Evolutionary conservation across 2,113 vertebrate species (phyloP), one percentile per base, ranked within the genome.

Genomic region (Tautogolabrus adspersus): DNA sequence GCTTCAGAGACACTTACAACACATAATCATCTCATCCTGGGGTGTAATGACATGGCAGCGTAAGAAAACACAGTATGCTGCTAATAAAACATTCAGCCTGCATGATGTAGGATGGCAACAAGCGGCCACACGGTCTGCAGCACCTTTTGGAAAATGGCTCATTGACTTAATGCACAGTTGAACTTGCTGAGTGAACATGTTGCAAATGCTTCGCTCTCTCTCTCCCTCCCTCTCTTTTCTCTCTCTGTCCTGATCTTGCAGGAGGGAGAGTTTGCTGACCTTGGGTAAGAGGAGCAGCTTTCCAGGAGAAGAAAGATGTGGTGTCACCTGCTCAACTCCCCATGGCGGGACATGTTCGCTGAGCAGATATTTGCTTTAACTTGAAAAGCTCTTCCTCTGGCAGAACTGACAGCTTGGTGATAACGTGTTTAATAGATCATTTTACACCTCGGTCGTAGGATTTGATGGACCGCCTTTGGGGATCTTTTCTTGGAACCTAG

Each of bases 351-450:
- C 73, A 40, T 78, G 74, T 79, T 86, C 80, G 79, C 77, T 52
- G 82, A 92, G 71, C 88, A 87, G 76, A 90, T 85, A 67, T 88
- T 91, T 77, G 83, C 82, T 75, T 85, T 87, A 64, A 87, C 86
- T 69, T 93, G 83, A 93, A 72, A 82, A 81, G 57, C 69, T 63
- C 72, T 62, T 73, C 62, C 86, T 68, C 73, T 70, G 73, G 79
- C 61, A 70, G 68, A 89, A 81, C 86, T 75, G 63, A 79, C 72
- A 75, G 54, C 56, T 79, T 73, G 66, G 81, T 55, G 90, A 61
- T 72, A 68, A 72, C 60, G 52, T 65, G 84, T 62, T 84, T 73
- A 77, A 75, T 58, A 72, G 62, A 79, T 78, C 73, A 11, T 83
- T 89, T 82, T 84, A 77, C 82, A 63, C 70, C 77, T 77, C 56